These are phyloP conservation scores for Coregonus sp. DNA, from an alignment of 2,797 vertebrate genomes.

Conservation along the genomic window DNA sequence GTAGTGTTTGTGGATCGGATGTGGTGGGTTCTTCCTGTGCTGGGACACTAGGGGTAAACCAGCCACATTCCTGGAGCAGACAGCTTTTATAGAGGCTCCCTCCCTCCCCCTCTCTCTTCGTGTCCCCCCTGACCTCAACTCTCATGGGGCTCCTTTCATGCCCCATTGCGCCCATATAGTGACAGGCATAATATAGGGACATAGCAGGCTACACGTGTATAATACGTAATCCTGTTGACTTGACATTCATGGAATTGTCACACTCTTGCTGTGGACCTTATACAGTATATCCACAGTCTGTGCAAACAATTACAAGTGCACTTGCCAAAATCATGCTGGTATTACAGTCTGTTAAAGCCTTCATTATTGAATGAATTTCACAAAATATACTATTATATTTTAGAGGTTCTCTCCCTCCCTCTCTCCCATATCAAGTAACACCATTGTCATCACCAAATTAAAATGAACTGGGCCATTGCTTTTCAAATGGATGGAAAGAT, in stretches of 20 bases:
- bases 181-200: background rate
- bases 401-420: background rate
- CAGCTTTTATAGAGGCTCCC: slow-evolving; percentile 50
- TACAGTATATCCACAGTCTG: background rate
- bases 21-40: slow-evolving; percentile 28
- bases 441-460: slow-evolving; percentile 10
- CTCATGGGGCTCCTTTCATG: background rate
- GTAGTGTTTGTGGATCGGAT: slow-evolving; percentile 20
- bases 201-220: no score
- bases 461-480: background rate
- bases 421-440: slow-evolving; percentile 37
- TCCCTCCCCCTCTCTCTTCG: background rate
- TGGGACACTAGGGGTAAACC: slow-evolving; percentile 41
- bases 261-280: background rate
- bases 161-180: background rate
- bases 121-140: background rate
- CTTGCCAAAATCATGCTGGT: background rate
- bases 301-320: slow-evolving; percentile 1
- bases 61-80: slow-evolving; percentile 53
- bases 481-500: slow-evolving; percentile 1
- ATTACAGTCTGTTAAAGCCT: slow-evolving; percentile 4
- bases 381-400: background rate
- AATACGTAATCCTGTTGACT: background rate
- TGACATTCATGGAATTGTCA: background rate
- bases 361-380: background rate